Base-by-base conservation (phyloP, 2,113 vertebrate species). In the Calidris pygmaea region DNA sequence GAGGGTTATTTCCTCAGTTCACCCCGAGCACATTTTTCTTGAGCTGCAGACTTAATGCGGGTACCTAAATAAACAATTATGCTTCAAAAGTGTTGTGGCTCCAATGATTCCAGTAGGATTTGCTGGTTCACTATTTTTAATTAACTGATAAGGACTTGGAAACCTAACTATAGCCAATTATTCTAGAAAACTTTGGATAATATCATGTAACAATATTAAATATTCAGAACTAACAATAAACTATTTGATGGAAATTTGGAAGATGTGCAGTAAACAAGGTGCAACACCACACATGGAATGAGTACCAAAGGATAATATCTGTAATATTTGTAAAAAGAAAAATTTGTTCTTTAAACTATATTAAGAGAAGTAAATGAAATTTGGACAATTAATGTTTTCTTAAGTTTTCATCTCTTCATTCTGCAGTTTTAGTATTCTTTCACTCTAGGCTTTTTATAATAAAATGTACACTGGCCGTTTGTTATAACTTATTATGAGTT, bases 41-140 rank as follows among this genome's bases (percentile, higher is more conserved):
- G 37, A 91, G 45, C 41, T 79, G 30, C 21, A 73, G 56, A 60
- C 21, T 78, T 78, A 75, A 62, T 52, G 37, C 29, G 53, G 62
- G 68, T 56, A 85, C 32, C 18, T 37, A 91, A 91, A 85, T 59
- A 90, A 91, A 35, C 14, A 94, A 66, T 87, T 87, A 85, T 39
- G 16, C 22, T 76, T 91, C 70, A 59, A 58, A 95, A 85, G 26
- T 87, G 10, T 65, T 89, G 23, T 77, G n/a, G 32, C 62, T 76
- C 39, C 41, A 85, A 22, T 26, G 53, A 76, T 73, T 91, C 45
- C 32, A 35, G 23, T 18, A 76, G 77, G 67, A 91, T 82, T 71
- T 95, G 45, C 26, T 83, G 21, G 37, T 70, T 95, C 32, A 26
- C 26, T 80, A 55, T 85, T 89, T 92, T 88, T 87, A 95, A 96